phyloP scores from a whole-genome alignment of 2,888 invertebrate species.

The Sinopyrophorus schimmeli region DNA sequence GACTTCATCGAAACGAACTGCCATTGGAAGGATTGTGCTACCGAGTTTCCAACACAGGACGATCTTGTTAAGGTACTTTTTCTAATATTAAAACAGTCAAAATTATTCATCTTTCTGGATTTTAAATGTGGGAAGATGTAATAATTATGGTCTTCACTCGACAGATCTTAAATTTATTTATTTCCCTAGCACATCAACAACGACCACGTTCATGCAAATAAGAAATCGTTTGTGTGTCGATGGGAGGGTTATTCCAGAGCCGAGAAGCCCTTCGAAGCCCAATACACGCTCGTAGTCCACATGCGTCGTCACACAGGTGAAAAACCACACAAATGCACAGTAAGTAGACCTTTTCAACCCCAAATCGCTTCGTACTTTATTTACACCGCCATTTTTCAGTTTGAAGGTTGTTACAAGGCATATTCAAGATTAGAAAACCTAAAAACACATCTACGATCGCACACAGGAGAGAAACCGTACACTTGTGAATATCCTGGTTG shows the following conservation, averaged over 20 bases:
- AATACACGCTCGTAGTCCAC: constrained; percentile 99
- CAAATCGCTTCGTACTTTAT: too few species aligned
- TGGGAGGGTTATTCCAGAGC: constrained; percentile 96
- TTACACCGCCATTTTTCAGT: too few species aligned
- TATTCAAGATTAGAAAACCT: constrained; percentile 97
- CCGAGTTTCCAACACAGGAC: constrained; percentile 91
- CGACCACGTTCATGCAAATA: constrained; percentile 95
- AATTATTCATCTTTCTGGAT: too few species aligned
- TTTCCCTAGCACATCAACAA: constrained; percentile 89
- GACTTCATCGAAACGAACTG: constrained; percentile 98
- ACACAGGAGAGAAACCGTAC: constrained; percentile 98
- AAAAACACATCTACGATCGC: constrained; percentile 95
- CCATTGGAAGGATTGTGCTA: constrained; percentile 93
- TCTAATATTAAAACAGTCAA: too few species aligned
- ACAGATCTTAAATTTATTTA: too few species aligned
- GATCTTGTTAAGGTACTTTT: constrained; percentile 77
- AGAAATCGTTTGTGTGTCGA: constrained; percentile 94
- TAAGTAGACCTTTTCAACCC: too few species aligned
- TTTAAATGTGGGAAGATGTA: too few species aligned
- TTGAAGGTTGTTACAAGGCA: constrained; percentile 95
- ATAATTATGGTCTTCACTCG: too few species aligned
- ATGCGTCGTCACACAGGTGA: constrained; percentile 98
- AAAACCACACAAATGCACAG: constrained; percentile 98
- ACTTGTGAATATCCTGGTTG: constrained; percentile 98
- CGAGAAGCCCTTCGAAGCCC: constrained; percentile 98